A percentile compares a stretch with the other conserved stretches of the same genome.
These are phyloP conservation scores for Pandion haliaetus DNA, from an alignment of 2,113 vertebrate species.

Conservation along the genomic window DNA sequence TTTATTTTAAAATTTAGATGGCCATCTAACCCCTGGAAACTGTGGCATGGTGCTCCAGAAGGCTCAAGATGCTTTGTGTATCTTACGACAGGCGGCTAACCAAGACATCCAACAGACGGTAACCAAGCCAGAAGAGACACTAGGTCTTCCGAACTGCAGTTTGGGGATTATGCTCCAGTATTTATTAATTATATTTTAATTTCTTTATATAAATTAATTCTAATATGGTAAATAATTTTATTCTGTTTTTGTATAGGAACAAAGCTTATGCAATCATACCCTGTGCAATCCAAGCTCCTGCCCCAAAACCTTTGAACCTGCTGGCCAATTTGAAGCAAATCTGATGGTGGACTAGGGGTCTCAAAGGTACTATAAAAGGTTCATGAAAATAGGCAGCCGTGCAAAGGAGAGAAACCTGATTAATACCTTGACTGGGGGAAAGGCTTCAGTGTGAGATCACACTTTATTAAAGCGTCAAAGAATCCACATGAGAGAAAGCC, in stretches of 20 bases:
- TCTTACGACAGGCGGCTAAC: background rate
- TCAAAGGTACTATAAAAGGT: background rate
- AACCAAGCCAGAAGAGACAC: background rate
- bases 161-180: background rate
- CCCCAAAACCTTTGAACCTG: background rate
- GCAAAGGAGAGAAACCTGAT: background rate
- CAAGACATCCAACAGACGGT: background rate
- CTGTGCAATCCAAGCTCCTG: background rate
- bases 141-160: background rate
- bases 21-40: background rate
- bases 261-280: background rate
- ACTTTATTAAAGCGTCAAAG: background rate
- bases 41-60: background rate
- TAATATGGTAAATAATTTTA: background rate
- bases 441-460: background rate
- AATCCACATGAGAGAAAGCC: background rate
- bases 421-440: background rate
- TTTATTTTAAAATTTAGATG: background rate
- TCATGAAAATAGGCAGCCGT: background rate
- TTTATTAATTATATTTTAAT: background rate
- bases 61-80: background rate
- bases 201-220: background rate
- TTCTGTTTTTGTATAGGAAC: background rate
- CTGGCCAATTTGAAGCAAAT: background rate
- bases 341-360: background rate